These are phyloP conservation scores for Dexiosoma caninum DNA, from an alignment of 2,888 invertebrate species.

Conservation along the genomic window DNA sequence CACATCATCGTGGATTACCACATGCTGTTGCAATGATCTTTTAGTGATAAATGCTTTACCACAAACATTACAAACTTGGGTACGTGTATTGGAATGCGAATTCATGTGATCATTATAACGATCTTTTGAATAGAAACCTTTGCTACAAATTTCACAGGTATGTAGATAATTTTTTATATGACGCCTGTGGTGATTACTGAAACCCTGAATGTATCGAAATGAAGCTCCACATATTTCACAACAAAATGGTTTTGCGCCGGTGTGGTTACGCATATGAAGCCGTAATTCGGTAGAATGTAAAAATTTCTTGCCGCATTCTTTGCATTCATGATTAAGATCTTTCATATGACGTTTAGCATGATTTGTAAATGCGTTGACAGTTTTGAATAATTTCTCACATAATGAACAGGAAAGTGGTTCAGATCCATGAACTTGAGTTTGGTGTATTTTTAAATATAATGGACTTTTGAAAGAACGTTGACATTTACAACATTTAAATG, in stretches of 20 bases:
- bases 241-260: conserved; percentile 52
- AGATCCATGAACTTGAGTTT: conserved; percentile 43
- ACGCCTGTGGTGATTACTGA: conserved; percentile 48
- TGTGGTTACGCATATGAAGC: conserved; percentile 58
- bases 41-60: conserved; percentile 53
- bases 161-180: conserved; percentile 54
- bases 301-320: conserved; percentile 59
- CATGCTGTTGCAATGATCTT: conserved; percentile 58
- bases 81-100: conserved; percentile 55
- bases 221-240: conserved; percentile 59
- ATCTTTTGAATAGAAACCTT: conserved; percentile 54
- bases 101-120: conserved; percentile 59
- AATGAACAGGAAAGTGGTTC: conserved; percentile 45
- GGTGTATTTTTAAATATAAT: conserved; percentile 47
- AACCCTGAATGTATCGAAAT: conserved; percentile 51
- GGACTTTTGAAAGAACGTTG: conserved; percentile 39
- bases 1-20: conserved; percentile 51
- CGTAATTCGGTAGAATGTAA: conserved; percentile 45
- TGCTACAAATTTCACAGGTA: conserved; percentile 53
- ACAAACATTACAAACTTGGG: conserved; percentile 50
- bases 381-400: conserved; percentile 50
- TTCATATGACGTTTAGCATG: conserved; percentile 60
- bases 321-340: conserved; percentile 54
- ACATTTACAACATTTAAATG: conserved; percentile 53
- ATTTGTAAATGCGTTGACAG: conserved; percentile 45